Percentiles rank a stretch among this genome's conserved stretches.
Conservation (phyloP, 2,888 invertebrate species). For the Cheilosia variabilis region DNA sequence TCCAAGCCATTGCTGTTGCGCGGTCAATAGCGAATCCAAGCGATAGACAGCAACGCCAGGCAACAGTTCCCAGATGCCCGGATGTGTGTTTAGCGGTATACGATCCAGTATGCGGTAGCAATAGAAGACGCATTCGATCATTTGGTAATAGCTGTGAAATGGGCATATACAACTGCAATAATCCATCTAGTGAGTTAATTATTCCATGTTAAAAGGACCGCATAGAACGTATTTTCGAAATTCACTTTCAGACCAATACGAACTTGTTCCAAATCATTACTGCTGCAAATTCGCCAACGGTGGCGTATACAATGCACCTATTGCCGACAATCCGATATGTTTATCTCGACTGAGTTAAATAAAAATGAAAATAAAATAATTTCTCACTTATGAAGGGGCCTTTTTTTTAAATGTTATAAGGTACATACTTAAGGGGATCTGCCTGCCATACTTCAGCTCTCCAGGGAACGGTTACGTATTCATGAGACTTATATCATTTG, state of each 20-base stretch:
- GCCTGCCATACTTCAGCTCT: no score
- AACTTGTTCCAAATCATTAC: slow-evolving; percentile 8
- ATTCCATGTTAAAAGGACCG: neutral
- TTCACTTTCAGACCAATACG: slow-evolving; percentile 30
- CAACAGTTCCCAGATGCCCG: neutral
- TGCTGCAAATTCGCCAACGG: slow-evolving; percentile 19
- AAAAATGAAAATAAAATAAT: no score
- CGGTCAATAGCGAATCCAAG: neutral
- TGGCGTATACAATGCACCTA: no score
- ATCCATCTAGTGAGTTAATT: slow-evolving; percentile 14
- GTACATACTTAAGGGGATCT: no score
- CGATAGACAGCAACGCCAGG: neutral
- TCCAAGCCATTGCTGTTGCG: neutral
- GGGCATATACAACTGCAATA: slow-evolving; percentile 31
- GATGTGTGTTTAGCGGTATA: slow-evolving; percentile 5
- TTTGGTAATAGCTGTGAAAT: slow-evolving; percentile 44
- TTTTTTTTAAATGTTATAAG: no score
- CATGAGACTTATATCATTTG: no score
- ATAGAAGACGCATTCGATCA: slow-evolving; percentile 22
- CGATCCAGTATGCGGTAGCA: slow-evolving; percentile 55
- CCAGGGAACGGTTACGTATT: no score
- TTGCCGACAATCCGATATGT: no score
- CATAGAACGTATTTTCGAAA: neutral
- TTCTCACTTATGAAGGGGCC: no score
- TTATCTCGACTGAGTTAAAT: no score